Evolutionary conservation across 2,797 vertebrate species (phyloP).

Genomic region (Lacerta bilineata): DNA sequence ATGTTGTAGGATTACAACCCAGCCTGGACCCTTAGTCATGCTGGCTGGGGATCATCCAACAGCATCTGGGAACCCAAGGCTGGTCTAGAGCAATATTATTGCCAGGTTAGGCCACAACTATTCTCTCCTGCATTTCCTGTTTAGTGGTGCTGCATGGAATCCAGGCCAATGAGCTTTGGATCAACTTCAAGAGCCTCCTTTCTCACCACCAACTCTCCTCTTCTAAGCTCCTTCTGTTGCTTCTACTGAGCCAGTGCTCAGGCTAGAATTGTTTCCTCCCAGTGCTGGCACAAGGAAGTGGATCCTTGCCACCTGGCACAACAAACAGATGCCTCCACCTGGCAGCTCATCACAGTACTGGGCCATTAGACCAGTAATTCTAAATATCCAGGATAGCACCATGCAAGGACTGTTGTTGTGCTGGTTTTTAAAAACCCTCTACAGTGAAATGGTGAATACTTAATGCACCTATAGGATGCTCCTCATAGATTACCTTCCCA

Average conservation of each 20-base stretch:
- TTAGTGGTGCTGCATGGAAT: neutral
- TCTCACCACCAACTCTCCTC: neutral
- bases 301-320: neutral
- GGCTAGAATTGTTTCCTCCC: neutral
- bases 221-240: neutral
- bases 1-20: neutral
- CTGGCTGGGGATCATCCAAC: neutral
- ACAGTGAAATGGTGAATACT: neutral
- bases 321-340: neutral
- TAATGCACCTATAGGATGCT: neutral
- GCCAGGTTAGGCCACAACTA: neutral
- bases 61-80: neutral
- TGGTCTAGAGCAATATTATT: neutral
- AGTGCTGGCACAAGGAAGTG: neutral
- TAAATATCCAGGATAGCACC: neutral
- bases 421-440: neutral
- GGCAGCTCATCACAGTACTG: neutral
- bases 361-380: neutral
- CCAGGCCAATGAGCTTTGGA: neutral
- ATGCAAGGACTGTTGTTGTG: neutral
- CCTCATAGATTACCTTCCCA: neutral
- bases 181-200: neutral
- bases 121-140: neutral
- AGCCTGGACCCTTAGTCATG: neutral
- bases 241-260: neutral